Base-by-base conservation (phyloP, 2,888 invertebrate genomes). In the Megastigmus dorsalis region DNA sequence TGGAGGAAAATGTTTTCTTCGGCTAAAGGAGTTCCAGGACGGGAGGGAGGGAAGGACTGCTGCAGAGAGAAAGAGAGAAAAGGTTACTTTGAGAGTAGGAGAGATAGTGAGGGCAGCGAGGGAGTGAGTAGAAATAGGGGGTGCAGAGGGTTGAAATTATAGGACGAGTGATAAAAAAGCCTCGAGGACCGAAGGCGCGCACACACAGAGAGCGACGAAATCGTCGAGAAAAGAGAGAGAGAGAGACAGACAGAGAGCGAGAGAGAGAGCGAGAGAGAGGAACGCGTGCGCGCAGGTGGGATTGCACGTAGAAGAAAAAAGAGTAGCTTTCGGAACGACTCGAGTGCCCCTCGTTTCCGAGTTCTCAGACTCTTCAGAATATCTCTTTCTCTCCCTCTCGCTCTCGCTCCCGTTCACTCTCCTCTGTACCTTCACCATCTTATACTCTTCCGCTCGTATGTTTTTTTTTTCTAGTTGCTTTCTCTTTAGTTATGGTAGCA, bases 321-420 rank as follows among this genome's bases (percentile, higher is more conserved):
- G 57, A 57, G 57, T 65, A 69, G 77, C 80, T 80, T 76, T 75
- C 66, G 70, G 68, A 48, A 77, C 74, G 79, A 68, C 66, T 74
- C 71, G 60, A 81, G 79, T 77, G 72, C 77, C 71, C 76, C 79
- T 78, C 79, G 77, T 81, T 82, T 81, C 79, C 78, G 77, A 79
- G 78, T 79, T 77, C 69, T 76, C 69, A 77, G 76, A 74, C 78
- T 66, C 75, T 79, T 75, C 63, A 79, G 67, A 74, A 75, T n/a
- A n/a, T 75, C 18, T 20, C 23, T 23, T 38, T 43, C 20, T 52
- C 10, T 18, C 36, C 9, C 38, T 9, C 3, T 38, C 20, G 3
- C 52, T 23, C 15, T 23, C 50, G n/a, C 26, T 15, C n/a, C 1
- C 10, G 41, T 41, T n/a, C 10, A 2, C 18, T 20, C 20, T 15